Evolutionary conservation across 2,888 invertebrate genomes (phyloP).

Genomic region (Morpho deidamia): DNA sequence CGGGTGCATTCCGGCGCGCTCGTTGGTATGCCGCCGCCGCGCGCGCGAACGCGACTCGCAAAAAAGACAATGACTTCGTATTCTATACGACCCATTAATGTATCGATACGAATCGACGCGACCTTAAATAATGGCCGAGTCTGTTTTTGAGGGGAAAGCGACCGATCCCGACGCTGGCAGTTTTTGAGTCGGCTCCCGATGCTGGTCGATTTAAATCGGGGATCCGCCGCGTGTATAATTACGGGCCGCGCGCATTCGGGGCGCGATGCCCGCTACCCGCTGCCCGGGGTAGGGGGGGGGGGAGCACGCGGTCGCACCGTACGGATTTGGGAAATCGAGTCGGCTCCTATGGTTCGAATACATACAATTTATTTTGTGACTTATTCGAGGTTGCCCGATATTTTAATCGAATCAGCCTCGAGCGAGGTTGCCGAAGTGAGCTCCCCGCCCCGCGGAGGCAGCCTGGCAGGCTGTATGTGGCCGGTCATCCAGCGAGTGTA

Average conservation of each 20-base stretch:
- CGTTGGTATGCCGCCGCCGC: conserved; percentile 62
- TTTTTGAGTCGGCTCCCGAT: conserved; percentile 19
- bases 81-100: conserved; percentile 67
- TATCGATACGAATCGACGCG: conserved; percentile 56
- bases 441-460: background rate
- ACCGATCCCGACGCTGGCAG: conserved; percentile 33
- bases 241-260: too few species aligned
- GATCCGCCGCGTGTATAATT: too few species aligned
- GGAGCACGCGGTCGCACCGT: too few species aligned
- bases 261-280: too few species aligned
- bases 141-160: conserved; percentile 45
- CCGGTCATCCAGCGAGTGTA: too few species aligned
- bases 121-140: conserved; percentile 49
- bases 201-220: background rate
- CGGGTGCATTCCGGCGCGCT: conserved; percentile 40
- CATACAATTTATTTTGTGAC: too few species aligned
- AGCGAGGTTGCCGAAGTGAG: too few species aligned
- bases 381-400: too few species aligned
- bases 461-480: too few species aligned
- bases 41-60: conserved; percentile 58
- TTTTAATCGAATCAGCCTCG: background rate
- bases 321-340: too few species aligned
- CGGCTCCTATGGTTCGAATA: too few species aligned
- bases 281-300: too few species aligned
- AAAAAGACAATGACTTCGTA: conserved; percentile 72